phyloP scores from a whole-genome alignment of 2,888 invertebrate genomes.

The Melanostoma scalare region DNA sequence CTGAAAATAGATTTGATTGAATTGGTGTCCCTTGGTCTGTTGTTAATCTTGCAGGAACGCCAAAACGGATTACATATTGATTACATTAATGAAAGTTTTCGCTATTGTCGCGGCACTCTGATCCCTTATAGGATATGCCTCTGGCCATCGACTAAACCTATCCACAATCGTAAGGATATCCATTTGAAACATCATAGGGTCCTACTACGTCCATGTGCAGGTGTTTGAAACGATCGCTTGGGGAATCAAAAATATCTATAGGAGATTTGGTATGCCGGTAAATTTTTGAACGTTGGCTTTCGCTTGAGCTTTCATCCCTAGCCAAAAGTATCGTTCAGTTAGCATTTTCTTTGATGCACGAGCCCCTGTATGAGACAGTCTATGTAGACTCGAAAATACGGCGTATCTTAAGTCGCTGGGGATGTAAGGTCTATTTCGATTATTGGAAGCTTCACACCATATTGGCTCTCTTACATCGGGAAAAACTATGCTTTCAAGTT shows the following conservation, averaged over 20 bases:
- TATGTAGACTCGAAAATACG: background rate
- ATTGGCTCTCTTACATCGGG: slow-evolving; percentile 1
- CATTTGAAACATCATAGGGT: slow-evolving; percentile 49
- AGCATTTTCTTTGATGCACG: background rate
- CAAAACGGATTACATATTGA: slow-evolving; percentile 29
- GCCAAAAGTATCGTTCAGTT: slow-evolving; percentile 10
- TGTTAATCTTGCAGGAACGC: background rate
- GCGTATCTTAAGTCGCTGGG: background rate
- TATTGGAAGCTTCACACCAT: slow-evolving; percentile 8
- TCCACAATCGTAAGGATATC: slow-evolving; percentile 72
- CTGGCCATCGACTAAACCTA: background rate
- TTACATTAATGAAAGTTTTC: slow-evolving; percentile 1
- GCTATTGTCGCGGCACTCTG: slow-evolving; percentile 3
- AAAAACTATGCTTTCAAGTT: background rate
- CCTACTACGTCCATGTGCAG: slow-evolving; percentile 10
- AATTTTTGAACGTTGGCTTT: too few species aligned
- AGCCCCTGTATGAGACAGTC: background rate
- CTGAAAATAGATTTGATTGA: too few species aligned
- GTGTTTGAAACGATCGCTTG: slow-evolving; percentile 12
- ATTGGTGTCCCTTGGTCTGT: too few species aligned
- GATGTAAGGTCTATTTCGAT: slow-evolving; percentile 1
- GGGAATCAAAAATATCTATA: slow-evolving; percentile 3
- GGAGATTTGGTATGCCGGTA: background rate
- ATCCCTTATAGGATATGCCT: slow-evolving; percentile 17
- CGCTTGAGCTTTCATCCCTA: too few species aligned